These are phyloP conservation scores for Dasysyrphus albostriatus DNA, from an alignment of 2,888 invertebrate species.

Conservation along the genomic window DNA sequence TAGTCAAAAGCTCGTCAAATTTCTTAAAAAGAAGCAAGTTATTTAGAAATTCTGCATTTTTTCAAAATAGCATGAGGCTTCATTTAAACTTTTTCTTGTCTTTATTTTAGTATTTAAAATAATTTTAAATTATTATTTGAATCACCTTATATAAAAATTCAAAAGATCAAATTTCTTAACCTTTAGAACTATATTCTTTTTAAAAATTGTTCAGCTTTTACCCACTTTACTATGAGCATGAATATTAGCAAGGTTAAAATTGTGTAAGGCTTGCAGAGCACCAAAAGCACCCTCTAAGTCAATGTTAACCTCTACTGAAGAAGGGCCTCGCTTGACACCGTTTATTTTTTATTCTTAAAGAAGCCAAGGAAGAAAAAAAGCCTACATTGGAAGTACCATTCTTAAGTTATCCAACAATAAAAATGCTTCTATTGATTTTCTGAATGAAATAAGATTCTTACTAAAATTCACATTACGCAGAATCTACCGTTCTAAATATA, in stretches of 20 bases:
- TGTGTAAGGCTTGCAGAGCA: not conserved
- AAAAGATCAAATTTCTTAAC: not conserved
- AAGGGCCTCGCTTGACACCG: constrained; percentile 51
- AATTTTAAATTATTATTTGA: too few relatives aligned
- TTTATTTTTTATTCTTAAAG: constrained; percentile 5
- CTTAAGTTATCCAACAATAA: not conserved
- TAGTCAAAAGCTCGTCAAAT: too few relatives aligned
- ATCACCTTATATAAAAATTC: not conserved
- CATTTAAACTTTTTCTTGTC: too few relatives aligned
- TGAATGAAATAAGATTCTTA: constrained; percentile 22
- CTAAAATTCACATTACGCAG: constrained; percentile 36
- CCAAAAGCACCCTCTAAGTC: constrained; percentile 9
- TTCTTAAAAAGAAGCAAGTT: too few relatives aligned
- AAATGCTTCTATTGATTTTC: constrained; percentile 59
- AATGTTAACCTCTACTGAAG: constrained; percentile 38
- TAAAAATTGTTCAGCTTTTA: not conserved
- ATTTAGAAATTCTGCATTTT: too few relatives aligned
- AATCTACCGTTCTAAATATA: constrained; percentile 67
- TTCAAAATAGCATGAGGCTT: too few relatives aligned
- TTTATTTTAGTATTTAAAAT: too few relatives aligned
- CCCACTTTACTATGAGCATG: not conserved
- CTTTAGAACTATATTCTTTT: not conserved
- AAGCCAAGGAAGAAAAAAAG: not conserved
- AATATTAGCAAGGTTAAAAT: constrained; percentile 45
- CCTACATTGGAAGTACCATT: not conserved